Evolutionary conservation across 2,888 invertebrate species (phyloP).

Genomic region (Tryphoninae sp.): DNA sequence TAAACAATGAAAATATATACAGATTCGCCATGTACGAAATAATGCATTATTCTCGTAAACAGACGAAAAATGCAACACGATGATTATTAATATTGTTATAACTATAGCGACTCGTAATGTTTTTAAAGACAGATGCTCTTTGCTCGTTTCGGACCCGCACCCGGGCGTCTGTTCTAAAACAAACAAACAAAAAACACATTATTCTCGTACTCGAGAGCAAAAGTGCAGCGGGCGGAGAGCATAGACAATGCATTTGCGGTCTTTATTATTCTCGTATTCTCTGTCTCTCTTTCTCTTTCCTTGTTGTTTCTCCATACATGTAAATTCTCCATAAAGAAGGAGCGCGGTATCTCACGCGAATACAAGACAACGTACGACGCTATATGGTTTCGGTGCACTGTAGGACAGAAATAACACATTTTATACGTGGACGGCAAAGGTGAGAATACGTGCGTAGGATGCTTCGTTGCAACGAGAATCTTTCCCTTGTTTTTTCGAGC

Average conservation of each 20-base stretch:
- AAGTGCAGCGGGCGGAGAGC: slow-evolving; percentile 20
- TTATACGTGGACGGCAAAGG: slow-evolving; percentile 30
- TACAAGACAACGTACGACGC: slow-evolving; percentile 37
- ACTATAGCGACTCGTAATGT: slow-evolving; percentile 1
- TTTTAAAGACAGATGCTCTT: slow-evolving; percentile 30
- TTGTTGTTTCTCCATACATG: slow-evolving; percentile 10
- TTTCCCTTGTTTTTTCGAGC: slow-evolving; percentile 26
- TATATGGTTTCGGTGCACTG: slow-evolving; percentile 30
- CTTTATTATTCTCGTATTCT: slow-evolving; percentile 15
- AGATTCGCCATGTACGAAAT: slow-evolving; percentile 20
- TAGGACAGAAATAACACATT: slow-evolving; percentile 29
- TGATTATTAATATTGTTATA: too few species aligned
- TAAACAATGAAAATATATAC: slow-evolving; percentile 52
- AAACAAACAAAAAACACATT: not conserved
- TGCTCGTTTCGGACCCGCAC: slow-evolving; percentile 31
- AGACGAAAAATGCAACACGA: slow-evolving; percentile 44
- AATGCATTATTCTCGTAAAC: slow-evolving; percentile 63
- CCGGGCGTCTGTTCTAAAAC: slow-evolving; percentile 21
- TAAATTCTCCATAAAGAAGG: slow-evolving; percentile 52
- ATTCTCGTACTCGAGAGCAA: slow-evolving; percentile 8
- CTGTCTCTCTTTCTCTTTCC: slow-evolving; percentile 9
- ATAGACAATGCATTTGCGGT: slow-evolving; percentile 47
- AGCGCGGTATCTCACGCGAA: slow-evolving; percentile 37
- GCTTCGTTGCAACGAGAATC: slow-evolving; percentile 11
- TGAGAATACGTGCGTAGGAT: slow-evolving; percentile 55